Evolutionary conservation across 2,888 invertebrate genomes (phyloP).

Genomic region (Rhopalosiphum nymphaeae): DNA sequence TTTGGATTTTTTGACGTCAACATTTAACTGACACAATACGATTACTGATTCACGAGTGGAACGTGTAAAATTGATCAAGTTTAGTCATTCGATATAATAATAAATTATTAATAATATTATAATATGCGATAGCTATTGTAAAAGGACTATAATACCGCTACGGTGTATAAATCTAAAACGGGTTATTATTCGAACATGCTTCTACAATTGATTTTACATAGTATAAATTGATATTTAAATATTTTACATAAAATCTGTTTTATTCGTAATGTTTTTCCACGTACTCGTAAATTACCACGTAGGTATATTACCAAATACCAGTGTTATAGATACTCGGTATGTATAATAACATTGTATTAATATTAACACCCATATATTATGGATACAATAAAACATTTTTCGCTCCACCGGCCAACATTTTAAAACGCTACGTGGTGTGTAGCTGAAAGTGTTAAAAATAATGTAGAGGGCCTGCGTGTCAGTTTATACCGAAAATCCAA

Average conservation of each 20-base stretch:
- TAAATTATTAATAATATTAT: too few species aligned
- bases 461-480: background rate
- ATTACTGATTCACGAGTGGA: background rate
- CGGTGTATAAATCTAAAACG: background rate
- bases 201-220: background rate
- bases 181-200: background rate
- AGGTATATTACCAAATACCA: background rate
- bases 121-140: background rate
- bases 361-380: background rate
- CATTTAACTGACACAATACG: background rate
- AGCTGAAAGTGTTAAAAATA: background rate
- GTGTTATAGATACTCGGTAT: background rate
- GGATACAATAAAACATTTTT: background rate
- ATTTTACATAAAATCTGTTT: background rate
- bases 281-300: background rate
- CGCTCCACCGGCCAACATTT: background rate
- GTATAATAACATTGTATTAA: background rate
- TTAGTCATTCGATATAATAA: background rate
- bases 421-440: background rate
- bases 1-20: background rate
- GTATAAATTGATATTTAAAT: background rate
- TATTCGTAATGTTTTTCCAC: background rate
- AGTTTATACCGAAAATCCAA: background rate
- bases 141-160: background rate
- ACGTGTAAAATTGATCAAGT: background rate